Evolutionary conservation across 2,797 vertebrate species (phyloP), one percentile per base, ranked within the genome.

Genomic region (Vipera ursinii): DNA sequence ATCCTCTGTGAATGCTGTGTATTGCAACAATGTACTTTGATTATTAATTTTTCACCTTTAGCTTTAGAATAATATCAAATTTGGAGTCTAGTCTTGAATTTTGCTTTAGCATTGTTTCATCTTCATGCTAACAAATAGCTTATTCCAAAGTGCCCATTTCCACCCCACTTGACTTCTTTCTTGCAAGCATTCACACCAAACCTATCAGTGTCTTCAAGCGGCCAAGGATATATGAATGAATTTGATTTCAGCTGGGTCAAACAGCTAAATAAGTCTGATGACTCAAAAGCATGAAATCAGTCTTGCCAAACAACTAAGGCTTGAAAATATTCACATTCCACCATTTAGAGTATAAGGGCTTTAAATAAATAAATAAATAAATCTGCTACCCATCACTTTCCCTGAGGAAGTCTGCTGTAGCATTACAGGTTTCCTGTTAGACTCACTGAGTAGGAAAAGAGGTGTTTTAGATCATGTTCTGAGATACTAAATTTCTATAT

Each of bases 271-370:
- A 78, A 78, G 17, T 38, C 38, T 78, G 73, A 44, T 78, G 73
- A 44, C 3, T 78, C 17, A 78, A 78, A 78, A 20, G 1, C 73
- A 78, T 78, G 73, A 78, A 78, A 38, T 78, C 38, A 22, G 3
- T 78, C 73, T 78, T 44, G 73, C 20, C 69, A 17, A 28, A 86
- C 48, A 86, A 28, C 12, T 28, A 24, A 55, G 28, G 44, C 24
- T 48, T 51, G 48, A 86, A 86, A 86, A 7, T 78, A 87, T 96
- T 94, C 78, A 44, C 85, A 93, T 94, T 48, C 90, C 94, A 87
- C 87, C 93, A n/a, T 73, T 88, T 78, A 94, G 91, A 78, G 78
- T 96, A 93, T 44, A 51, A 0, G 59, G 93, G 92, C 93, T 65
- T 96, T 89, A 85, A 14, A 0, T 0, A 13, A 89, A 87, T 65